phyloP scores from a whole-genome alignment of 1,140 invertebrate species.

The Dolichoris vasculosae region DNA sequence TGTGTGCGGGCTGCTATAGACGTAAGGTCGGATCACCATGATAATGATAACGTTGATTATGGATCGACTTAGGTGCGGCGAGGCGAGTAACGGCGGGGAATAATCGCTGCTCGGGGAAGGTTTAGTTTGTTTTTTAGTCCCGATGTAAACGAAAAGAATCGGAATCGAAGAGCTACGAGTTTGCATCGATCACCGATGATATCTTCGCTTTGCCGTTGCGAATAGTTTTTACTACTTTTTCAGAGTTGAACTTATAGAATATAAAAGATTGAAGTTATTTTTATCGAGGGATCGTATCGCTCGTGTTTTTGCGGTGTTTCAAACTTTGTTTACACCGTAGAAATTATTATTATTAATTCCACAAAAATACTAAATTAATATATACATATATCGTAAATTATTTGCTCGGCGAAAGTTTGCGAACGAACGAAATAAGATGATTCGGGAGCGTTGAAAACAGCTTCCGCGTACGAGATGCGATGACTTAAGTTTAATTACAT shows the following conservation, averaged over 20 bases:
- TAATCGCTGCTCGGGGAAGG: background rate
- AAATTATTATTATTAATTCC: background rate
- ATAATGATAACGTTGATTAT: background rate
- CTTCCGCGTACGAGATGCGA: background rate
- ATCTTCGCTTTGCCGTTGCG: background rate
- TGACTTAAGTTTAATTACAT: background rate
- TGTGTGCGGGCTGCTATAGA: no score
- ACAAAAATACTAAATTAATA: background rate
- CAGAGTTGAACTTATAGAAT: background rate
- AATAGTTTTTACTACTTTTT: background rate
- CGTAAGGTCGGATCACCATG: no score
- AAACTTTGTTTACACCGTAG: background rate
- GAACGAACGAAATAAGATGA: background rate
- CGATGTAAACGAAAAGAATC: background rate
- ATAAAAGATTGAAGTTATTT: background rate
- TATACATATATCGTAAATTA: background rate
- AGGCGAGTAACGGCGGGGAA: background rate
- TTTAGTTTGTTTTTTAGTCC: background rate
- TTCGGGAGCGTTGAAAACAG: background rate
- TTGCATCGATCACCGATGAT: background rate
- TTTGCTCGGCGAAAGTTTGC: background rate
- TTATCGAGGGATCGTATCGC: background rate
- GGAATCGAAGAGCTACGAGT: background rate
- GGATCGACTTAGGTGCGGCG: no score
- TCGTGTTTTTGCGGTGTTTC: background rate